A percentile compares a stretch with the other conserved stretches of the same genome.
Evolutionary conservation across 2,888 invertebrate species (phyloP).

Genomic region (Rotaria sp.): DNA sequence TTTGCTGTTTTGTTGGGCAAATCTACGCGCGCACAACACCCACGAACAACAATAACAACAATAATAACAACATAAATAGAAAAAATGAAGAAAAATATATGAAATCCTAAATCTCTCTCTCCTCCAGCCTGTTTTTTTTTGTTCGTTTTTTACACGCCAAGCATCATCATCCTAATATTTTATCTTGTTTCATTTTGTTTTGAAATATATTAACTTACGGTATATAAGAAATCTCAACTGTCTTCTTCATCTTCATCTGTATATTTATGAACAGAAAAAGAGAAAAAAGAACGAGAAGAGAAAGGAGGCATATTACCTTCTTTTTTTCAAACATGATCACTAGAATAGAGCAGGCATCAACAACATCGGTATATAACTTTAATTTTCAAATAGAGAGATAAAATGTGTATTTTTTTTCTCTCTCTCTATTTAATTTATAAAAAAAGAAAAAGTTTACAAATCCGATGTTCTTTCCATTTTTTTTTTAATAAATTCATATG

Average conservation of each 20-base stretch:
- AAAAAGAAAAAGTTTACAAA: slow-evolving; percentile 1
- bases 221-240: slow-evolving; percentile 2
- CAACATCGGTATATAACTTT: slow-evolving; percentile 17
- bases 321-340: slow-evolving; percentile 37
- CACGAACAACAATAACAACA: slow-evolving; percentile 21
- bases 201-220: slow-evolving; percentile 18
- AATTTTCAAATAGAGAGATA: neutral
- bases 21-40: slow-evolving; percentile 18
- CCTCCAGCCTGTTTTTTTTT: neutral
- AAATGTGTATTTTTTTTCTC: neutral
- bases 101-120: slow-evolving; percentile 6
- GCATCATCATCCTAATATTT: slow-evolving; percentile 14
- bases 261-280: slow-evolving; percentile 30
- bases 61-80: slow-evolving; percentile 2
- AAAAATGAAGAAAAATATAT: neutral
- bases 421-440: neutral
- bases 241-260: slow-evolving; percentile 22
- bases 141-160: slow-evolving; percentile 6
- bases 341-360: slow-evolving; percentile 15
- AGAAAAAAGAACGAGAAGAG: slow-evolving; percentile 31
- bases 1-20: slow-evolving; percentile 11
- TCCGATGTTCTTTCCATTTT: neutral
- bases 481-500: neutral
- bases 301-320: slow-evolving; percentile 31
- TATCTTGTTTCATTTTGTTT: slow-evolving; percentile 4